Percentiles rank a stretch among this genome's conserved stretches.
These are phyloP conservation scores for Threskiornis aethiopicus DNA, from an alignment of 2,797 vertebrate genomes.

Conservation along the genomic window DNA sequence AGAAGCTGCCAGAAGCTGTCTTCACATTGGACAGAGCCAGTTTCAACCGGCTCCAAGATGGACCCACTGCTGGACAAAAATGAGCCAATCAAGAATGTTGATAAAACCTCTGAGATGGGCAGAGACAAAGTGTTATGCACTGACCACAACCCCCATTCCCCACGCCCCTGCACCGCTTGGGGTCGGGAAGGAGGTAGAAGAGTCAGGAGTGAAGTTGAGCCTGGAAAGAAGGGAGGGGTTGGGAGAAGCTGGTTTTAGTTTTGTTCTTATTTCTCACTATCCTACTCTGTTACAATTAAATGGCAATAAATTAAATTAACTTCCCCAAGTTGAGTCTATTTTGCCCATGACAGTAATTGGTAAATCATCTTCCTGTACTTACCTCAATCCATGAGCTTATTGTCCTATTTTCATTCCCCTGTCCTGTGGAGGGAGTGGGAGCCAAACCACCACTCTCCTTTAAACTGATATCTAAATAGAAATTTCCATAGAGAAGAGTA, in stretches of 20 bases:
- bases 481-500: background rate
- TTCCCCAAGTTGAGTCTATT: background rate
- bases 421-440: background rate
- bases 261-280: background rate
- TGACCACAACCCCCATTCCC: background rate
- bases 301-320: background rate
- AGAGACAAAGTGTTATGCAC: background rate
- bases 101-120: background rate
- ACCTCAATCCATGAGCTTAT: background rate
- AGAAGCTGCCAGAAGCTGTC: background rate
- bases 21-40: background rate
- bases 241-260: background rate
- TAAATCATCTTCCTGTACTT: background rate
- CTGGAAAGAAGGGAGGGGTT: background rate
- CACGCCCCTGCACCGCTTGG: rapidly evolving
- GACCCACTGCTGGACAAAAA: background rate
- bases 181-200: rapidly evolving
- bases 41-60: background rate
- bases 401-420: background rate
- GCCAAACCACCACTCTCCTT: background rate
- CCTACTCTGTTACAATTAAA: background rate
- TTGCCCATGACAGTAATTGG: background rate
- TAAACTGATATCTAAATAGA: background rate
- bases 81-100: background rate
- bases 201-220: background rate